These are phyloP conservation scores for Philonicus albiceps DNA, from an alignment of 2,888 invertebrate genomes.

Conservation along the genomic window DNA sequence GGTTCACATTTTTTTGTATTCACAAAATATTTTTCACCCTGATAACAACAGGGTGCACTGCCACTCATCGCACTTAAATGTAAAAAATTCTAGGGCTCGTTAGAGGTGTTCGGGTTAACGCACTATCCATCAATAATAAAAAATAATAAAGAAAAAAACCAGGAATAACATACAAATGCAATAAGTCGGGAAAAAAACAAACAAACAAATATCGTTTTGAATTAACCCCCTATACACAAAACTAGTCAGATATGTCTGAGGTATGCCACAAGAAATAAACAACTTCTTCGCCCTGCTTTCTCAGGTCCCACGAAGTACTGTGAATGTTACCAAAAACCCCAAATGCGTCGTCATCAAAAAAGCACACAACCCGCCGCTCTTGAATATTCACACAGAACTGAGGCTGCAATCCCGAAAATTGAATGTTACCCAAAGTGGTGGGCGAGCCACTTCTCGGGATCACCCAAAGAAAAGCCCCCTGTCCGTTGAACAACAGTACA, in stretches of 20 bases:
- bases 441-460: slow-evolving; percentile 40
- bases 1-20: slow-evolving; percentile 16
- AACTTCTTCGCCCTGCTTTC: not conserved
- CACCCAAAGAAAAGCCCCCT: not conserved
- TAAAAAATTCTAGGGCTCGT: not conserved
- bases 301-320: not conserved
- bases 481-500: not conserved
- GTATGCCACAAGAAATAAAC: not conserved
- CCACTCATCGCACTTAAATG: slow-evolving; percentile 1
- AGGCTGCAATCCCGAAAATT: slow-evolving; percentile 30
- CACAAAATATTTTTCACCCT: slow-evolving; percentile 3
- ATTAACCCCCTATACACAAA: not conserved
- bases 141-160: not conserved
- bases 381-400: slow-evolving; percentile 51
- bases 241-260: not conserved
- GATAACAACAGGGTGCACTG: not conserved
- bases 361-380: slow-evolving; percentile 42
- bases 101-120: not conserved
- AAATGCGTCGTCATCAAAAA: not conserved
- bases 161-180: no score
- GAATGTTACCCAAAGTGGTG: slow-evolving; percentile 40
- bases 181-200: no score
- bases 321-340: not conserved
- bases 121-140: not conserved
- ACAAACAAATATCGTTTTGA: not conserved